phyloP scores from a whole-genome alignment of 2,113 vertebrate genomes.

The Opisthocomus hoazin region DNA sequence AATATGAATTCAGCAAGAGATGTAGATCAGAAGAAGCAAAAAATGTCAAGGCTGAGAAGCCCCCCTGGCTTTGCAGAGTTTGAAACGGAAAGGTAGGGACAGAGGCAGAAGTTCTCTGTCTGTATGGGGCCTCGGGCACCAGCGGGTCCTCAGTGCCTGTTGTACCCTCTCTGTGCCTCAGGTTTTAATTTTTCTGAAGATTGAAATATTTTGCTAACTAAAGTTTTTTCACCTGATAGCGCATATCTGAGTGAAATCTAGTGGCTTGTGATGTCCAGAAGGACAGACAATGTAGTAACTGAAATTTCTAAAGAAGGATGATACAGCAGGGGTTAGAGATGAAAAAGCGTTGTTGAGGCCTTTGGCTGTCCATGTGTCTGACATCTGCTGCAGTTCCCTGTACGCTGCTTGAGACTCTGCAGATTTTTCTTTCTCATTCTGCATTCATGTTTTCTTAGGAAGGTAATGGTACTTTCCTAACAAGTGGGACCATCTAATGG shows the following conservation, averaged over 20 bases:
- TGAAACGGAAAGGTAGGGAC: neutral
- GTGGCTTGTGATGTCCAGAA: neutral
- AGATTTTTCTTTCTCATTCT: neutral
- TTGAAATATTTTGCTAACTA: neutral
- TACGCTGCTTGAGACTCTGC: neutral
- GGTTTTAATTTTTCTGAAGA: neutral
- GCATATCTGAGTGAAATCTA: neutral
- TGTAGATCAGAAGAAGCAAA: neutral
- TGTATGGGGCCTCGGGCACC: neutral
- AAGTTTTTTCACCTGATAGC: neutral
- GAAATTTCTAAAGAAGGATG: neutral
- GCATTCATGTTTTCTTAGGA: neutral
- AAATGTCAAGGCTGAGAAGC: neutral
- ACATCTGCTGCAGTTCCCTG: neutral
- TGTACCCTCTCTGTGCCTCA: neutral
- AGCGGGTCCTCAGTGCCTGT: neutral
- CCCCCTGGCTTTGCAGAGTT: neutral
- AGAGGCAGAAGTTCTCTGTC: neutral
- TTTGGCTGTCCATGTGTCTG: neutral
- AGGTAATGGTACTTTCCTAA: neutral
- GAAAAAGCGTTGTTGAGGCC: neutral
- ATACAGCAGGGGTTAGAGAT: neutral
- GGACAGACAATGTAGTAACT: neutral
- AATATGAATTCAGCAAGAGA: neutral
- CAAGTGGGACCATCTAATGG: neutral